Percentiles rank a stretch among this genome's conserved stretches.
Evolutionary conservation across 2,113 vertebrate genomes (phyloP).

Genomic region (Brachyhypopomus occidentalis): DNA sequence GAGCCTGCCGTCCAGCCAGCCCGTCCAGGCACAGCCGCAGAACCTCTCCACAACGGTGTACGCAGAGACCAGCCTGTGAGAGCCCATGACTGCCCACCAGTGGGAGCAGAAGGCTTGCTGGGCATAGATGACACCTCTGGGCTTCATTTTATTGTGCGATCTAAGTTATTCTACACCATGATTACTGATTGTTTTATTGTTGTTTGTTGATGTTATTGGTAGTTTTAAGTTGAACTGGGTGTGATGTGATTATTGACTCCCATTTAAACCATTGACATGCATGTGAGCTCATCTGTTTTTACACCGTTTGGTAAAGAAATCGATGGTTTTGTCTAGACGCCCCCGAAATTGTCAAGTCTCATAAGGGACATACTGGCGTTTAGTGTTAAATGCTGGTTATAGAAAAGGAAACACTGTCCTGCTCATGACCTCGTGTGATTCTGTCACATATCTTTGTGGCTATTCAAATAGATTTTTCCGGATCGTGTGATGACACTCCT

Average conservation of each 20-base stretch:
- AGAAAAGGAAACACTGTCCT: not conserved
- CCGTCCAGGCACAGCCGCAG: not conserved
- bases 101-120: too few relatives aligned
- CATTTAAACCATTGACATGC: too few relatives aligned
- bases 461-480: not conserved
- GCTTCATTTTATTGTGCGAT: too few relatives aligned
- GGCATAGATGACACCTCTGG: too few relatives aligned
- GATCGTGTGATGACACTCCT: not conserved
- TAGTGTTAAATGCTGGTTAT: not conserved
- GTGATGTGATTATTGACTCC: too few relatives aligned
- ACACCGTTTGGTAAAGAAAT: not conserved
- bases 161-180: not conserved
- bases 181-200: not conserved
- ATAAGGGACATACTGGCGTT: not conserved
- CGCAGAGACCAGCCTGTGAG: constrained; percentile 51
- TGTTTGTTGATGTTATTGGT: not conserved
- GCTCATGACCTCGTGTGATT: not conserved
- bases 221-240: not conserved
- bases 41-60: not conserved
- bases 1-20: not conserved
- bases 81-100: too few relatives aligned
- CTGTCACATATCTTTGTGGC: not conserved
- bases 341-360: not conserved
- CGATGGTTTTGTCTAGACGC: not conserved
- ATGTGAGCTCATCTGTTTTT: too few relatives aligned